Evolutionary conservation across 2,888 invertebrate species (phyloP).

Genomic region (Oithona nana): DNA sequence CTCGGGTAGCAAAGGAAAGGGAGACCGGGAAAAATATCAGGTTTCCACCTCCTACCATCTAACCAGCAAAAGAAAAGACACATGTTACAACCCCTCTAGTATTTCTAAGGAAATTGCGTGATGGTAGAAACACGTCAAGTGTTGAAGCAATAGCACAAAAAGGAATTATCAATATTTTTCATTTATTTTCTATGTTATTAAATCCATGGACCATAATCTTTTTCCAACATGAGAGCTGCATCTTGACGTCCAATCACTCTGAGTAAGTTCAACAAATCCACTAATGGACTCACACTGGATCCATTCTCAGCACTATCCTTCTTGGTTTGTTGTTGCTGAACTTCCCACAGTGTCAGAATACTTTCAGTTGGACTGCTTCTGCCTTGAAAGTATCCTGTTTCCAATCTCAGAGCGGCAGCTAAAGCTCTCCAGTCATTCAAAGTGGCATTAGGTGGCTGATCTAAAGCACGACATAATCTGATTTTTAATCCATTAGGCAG

Average conservation of each 20-base stretch:
- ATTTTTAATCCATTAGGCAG: not conserved
- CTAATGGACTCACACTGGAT: not conserved
- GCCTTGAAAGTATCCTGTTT: conserved; percentile 87
- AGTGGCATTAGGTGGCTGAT: conserved; percentile 51
- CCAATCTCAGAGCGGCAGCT: conserved; percentile 70
- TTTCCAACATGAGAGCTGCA: conserved; percentile 61
- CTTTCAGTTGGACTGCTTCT: conserved; percentile 89
- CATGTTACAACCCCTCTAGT: too few relatives aligned
- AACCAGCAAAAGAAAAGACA: too few relatives aligned
- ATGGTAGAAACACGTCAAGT: too few relatives aligned
- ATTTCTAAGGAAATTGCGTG: too few relatives aligned
- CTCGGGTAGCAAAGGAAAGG: too few relatives aligned
- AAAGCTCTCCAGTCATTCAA: conserved; percentile 90
- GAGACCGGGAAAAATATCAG: too few relatives aligned
- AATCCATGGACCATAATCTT: conserved; percentile 35
- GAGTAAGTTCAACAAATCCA: conserved; percentile 62
- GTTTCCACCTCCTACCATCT: too few relatives aligned
- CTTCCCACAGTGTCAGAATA: conserved; percentile 85
- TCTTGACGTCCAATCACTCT: conserved; percentile 68
- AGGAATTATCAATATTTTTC: too few relatives aligned
- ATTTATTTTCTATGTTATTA: too few relatives aligned
- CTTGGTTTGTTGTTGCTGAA: conserved; percentile 48
- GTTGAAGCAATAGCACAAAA: too few relatives aligned
- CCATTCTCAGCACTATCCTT: too few relatives aligned
- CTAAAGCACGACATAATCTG: not conserved